Evolutionary conservation across 2,113 vertebrate genomes (phyloP).

Genomic region (Neodon shergylaensis): DNA sequence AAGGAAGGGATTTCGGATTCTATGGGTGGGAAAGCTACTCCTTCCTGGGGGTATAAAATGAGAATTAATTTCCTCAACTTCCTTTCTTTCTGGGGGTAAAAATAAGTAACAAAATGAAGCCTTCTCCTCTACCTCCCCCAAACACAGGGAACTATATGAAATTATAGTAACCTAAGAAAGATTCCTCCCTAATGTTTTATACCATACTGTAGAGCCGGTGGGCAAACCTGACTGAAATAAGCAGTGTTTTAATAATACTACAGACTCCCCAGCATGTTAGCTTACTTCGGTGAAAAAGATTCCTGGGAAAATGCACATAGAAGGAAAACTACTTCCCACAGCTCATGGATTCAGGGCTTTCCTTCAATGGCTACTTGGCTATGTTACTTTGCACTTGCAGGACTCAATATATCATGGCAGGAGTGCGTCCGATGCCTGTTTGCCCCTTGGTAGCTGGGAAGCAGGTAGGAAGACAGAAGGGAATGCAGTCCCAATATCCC

Average conservation of each 20-base stretch:
- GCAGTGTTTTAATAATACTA: not conserved
- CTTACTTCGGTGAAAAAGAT: not conserved
- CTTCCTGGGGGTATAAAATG: not conserved
- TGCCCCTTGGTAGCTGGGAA: not conserved
- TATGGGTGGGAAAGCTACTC: constrained; percentile 21
- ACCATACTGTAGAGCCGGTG: not conserved
- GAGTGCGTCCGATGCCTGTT: not conserved
- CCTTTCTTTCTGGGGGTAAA: not conserved
- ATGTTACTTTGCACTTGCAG: not conserved
- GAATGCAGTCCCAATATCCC: not conserved
- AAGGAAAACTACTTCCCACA: not conserved
- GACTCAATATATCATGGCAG: not conserved
- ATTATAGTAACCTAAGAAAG: not conserved
- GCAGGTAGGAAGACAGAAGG: not conserved
- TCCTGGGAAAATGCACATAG: not conserved
- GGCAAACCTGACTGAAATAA: not conserved
- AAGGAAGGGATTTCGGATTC: not conserved
- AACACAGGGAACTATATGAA: not conserved
- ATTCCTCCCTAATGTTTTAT: not conserved
- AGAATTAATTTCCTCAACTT: constrained; percentile 34
- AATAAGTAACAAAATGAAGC: not conserved
- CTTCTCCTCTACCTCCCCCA: not conserved
- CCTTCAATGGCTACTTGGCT: too few species aligned
- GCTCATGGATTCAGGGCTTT: not conserved
- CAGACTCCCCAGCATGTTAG: not conserved